phyloP scores from a whole-genome alignment of 2,888 invertebrate genomes.

The Tuta absoluta region DNA sequence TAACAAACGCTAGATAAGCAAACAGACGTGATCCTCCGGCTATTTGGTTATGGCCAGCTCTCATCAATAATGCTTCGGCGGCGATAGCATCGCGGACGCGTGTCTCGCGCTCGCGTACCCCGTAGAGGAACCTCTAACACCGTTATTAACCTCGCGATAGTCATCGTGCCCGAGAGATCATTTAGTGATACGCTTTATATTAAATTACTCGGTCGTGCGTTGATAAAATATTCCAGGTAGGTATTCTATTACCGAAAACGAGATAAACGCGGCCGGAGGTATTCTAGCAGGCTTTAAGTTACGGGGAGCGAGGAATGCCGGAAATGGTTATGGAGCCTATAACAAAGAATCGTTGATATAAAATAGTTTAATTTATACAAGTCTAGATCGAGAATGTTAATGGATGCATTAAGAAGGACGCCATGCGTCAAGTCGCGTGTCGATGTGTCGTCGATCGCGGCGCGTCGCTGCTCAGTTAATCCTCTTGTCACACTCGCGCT shows the following conservation, averaged over 20 bases:
- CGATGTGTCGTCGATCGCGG: conserved; percentile 56
- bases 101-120: conserved; percentile 54
- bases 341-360: conserved; percentile 33
- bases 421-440: conserved; percentile 72
- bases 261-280: conserved; percentile 72
- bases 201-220: conserved; percentile 81
- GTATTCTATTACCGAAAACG: conserved; percentile 80
- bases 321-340: conserved; percentile 36
- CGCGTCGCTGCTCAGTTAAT: conserved; percentile 52
- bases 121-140: conserved; percentile 71
- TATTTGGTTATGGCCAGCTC: conserved; percentile 75
- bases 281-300: conserved; percentile 47
- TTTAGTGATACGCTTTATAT: conserved; percentile 81
- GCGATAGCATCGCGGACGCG: conserved; percentile 77
- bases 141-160: conserved; percentile 78
- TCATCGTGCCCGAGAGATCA: conserved; percentile 75
- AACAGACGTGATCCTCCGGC: conserved; percentile 76
- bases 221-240: conserved; percentile 77
- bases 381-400: conserved; percentile 56
- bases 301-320: conserved; percentile 42
- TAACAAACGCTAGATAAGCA: conserved; percentile 70
- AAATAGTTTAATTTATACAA: conserved; percentile 47
- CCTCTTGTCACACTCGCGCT: conserved; percentile 44
- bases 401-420: conserved; percentile 59
- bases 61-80: conserved; percentile 77